These are phyloP conservation scores for Adineta ricciae DNA, from an alignment of 2,888 invertebrate genomes.

Conservation along the genomic window DNA sequence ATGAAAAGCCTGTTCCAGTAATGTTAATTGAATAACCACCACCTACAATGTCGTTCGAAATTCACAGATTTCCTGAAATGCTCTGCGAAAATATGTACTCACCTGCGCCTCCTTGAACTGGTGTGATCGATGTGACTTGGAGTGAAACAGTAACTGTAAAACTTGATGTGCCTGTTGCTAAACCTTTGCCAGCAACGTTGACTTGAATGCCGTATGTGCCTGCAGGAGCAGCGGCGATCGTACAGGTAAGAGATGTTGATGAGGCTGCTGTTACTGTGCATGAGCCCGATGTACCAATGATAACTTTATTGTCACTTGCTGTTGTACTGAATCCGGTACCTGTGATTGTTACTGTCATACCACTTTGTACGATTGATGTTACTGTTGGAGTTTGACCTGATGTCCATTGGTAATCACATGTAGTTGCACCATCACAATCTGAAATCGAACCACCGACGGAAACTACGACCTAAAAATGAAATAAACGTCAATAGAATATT, in stretches of 20 bases:
- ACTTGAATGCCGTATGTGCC: conserved; percentile 7
- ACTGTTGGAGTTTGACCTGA: background rate
- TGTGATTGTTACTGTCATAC: background rate
- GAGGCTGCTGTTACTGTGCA: background rate
- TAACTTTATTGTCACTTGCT: background rate
- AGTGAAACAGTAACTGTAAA: background rate
- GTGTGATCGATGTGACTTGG: background rate
- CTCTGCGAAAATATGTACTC: no score
- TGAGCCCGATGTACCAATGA: conserved; percentile 13
- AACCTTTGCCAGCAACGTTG: conserved; percentile 22
- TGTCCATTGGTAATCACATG: background rate
- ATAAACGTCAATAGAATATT: no score
- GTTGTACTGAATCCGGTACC: conserved; percentile 25
- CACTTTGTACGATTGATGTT: background rate
- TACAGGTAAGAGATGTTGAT: background rate
- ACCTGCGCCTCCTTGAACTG: background rate
- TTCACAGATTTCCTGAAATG: no score
- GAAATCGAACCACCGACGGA: background rate
- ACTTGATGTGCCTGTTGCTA: background rate
- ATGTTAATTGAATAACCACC: conserved; percentile 26
- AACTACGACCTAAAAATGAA: background rate
- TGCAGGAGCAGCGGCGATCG: conserved; percentile 4
- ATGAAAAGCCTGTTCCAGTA: conserved; percentile 24
- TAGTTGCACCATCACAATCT: background rate
- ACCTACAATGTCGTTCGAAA: background rate